Conservation (phyloP, 2,888 invertebrate species). For the Sericinus montela region DNA sequence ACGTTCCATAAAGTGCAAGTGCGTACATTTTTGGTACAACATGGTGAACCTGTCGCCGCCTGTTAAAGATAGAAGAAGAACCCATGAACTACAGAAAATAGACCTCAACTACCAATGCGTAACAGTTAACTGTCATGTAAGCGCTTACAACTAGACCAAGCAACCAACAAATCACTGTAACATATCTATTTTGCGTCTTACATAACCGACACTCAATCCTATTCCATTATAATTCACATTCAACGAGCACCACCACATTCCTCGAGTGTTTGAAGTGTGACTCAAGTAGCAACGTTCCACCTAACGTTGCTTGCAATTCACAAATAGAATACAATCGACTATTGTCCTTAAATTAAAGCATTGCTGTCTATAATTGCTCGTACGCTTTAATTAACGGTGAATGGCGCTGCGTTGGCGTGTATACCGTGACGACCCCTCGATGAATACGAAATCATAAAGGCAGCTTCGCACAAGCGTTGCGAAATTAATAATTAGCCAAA, state of each 20-base stretch:
- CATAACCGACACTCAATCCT: conserved; percentile 5
- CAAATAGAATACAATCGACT: conserved; percentile 2
- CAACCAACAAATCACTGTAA: background rate
- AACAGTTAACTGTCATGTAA: no score
- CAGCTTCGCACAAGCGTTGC: conserved; percentile 11
- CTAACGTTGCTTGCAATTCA: background rate
- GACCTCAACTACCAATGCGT: no score
- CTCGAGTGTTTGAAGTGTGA: conserved; percentile 24
- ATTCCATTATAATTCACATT: conserved; percentile 24
- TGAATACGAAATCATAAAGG: conserved; percentile 22
- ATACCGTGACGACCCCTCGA: conserved; percentile 26
- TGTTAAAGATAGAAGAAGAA: no score
- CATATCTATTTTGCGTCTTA: conserved; percentile 10
- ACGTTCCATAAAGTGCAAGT: no score
- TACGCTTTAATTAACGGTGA: conserved; percentile 9
- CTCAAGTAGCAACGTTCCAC: conserved; percentile 16
- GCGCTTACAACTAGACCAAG: no score
- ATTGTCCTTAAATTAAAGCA: conserved; percentile 12
- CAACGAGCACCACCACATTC: conserved; percentile 28
- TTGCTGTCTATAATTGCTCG: conserved; percentile 15
- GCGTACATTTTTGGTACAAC: no score
- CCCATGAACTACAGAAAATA: no score
- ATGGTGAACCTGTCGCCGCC: no score
- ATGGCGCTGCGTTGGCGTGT: conserved; percentile 8
- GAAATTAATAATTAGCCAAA: background rate